Conservation (phyloP, 2,797 vertebrate species). For the Thamnophis elegans region DNA sequence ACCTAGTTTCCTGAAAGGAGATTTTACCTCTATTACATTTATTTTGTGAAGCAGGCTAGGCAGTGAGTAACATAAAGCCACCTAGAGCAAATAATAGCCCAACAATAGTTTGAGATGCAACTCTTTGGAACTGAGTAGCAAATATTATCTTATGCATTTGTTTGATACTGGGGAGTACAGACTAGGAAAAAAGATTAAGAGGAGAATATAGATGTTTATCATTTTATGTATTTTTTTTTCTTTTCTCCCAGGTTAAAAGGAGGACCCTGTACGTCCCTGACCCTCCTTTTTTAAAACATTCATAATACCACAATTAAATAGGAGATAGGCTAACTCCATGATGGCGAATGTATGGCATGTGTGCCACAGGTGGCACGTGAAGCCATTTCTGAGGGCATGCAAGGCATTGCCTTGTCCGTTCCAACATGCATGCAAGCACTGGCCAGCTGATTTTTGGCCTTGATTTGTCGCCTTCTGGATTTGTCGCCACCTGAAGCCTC, state of each 20-base stretch:
- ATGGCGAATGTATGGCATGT: too few relatives aligned
- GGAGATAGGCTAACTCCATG: background rate
- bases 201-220: background rate
- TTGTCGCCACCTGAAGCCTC: too few relatives aligned
- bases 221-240: background rate
- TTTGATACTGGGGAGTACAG: background rate
- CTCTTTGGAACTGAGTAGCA: background rate
- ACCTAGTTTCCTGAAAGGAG: background rate
- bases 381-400: too few relatives aligned
- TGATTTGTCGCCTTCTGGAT: too few relatives aligned
- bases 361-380: too few relatives aligned
- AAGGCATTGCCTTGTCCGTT: too few relatives aligned
- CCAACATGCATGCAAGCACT: too few relatives aligned
- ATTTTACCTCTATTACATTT: background rate
- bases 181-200: background rate
- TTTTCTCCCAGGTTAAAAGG: background rate
- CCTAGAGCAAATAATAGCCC: background rate
- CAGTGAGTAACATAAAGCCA: background rate
- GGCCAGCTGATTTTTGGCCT: too few relatives aligned
- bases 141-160: background rate
- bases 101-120: background rate
- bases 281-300: background rate
- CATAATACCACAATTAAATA: background rate
- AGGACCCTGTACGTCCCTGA: too few relatives aligned
- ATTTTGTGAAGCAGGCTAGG: background rate